phyloP scores from a whole-genome alignment of 2,797 vertebrate species.

The Lagodon rhomboides region DNA sequence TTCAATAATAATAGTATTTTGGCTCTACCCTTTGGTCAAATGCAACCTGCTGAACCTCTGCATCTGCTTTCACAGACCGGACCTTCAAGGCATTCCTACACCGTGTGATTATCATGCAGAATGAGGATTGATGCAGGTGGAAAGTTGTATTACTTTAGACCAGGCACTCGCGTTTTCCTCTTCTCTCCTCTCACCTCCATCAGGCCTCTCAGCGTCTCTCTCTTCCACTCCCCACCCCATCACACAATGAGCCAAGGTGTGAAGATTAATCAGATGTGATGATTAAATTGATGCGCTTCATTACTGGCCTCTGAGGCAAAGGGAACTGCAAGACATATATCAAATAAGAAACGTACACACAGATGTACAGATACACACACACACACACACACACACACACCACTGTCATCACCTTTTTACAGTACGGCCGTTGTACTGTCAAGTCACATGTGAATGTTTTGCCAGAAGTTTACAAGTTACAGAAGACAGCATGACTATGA shows the following conservation, averaged over 20 bases:
- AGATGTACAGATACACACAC: not conserved
- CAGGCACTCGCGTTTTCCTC: not conserved
- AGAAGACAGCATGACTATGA: not conserved
- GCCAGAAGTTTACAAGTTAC: not conserved
- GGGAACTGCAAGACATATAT: constrained; percentile 6
- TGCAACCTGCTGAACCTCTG: not conserved
- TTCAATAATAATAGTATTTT: too few species aligned
- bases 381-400: constrained; percentile 23
- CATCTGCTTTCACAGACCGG: not conserved
- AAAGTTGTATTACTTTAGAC: not conserved
- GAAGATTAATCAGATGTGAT: constrained; percentile 72
- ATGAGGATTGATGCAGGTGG: constrained; percentile 16
- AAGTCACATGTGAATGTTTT: not conserved
- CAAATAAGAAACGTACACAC: constrained; percentile 2
- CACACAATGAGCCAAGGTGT: constrained; percentile 53
- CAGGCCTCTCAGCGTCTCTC: not conserved
- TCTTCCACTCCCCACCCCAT: constrained; percentile 27
- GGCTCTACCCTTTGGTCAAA: not conserved
- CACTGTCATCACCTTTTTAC: constrained; percentile 24
- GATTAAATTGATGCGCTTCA: constrained; percentile 73
- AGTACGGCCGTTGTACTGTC: not conserved
- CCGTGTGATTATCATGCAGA: constrained; percentile 4
- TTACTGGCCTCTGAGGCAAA: constrained; percentile 51
- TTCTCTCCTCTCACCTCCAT: not conserved
- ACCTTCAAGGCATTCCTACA: not conserved